These are phyloP conservation scores for Microchrysa polita DNA, from an alignment of 2,888 invertebrate species.

Conservation along the genomic window DNA sequence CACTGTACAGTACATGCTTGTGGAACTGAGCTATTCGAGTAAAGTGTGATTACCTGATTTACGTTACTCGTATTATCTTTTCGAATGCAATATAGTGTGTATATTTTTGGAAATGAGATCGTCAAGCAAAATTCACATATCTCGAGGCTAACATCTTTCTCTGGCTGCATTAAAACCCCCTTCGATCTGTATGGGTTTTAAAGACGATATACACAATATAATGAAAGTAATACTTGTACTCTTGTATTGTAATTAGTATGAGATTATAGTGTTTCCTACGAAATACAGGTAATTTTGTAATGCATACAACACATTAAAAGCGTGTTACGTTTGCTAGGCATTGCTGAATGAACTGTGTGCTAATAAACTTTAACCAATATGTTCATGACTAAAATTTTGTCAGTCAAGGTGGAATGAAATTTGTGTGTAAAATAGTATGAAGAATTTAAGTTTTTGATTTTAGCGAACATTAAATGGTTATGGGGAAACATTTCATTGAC, in stretches of 20 bases:
- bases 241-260: slow-evolving; percentile 24
- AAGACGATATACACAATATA: not conserved
- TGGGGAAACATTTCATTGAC: no score
- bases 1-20: no score
- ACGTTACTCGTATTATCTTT: not conserved
- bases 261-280: not conserved
- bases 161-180: no score
- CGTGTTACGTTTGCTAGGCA: not conserved
- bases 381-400: not conserved
- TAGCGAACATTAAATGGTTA: no score
- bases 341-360: not conserved
- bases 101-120: not conserved
- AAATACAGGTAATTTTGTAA: not conserved
- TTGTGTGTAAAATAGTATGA: not conserved
- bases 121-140: slow-evolving; percentile 24
- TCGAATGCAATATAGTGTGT: not conserved
- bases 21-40: no score
- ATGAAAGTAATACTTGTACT: not conserved
- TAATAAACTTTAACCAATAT: slow-evolving; percentile 6
- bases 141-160: slow-evolving; percentile 17
- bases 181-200: no score
- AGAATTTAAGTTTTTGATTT: no score
- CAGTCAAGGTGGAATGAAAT: slow-evolving; percentile 8
- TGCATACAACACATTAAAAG: not conserved
- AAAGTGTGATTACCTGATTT: not conserved